These are phyloP conservation scores for Ctenodactylus gundi DNA, from an alignment of 2,113 vertebrate species.

Conservation along the genomic window DNA sequence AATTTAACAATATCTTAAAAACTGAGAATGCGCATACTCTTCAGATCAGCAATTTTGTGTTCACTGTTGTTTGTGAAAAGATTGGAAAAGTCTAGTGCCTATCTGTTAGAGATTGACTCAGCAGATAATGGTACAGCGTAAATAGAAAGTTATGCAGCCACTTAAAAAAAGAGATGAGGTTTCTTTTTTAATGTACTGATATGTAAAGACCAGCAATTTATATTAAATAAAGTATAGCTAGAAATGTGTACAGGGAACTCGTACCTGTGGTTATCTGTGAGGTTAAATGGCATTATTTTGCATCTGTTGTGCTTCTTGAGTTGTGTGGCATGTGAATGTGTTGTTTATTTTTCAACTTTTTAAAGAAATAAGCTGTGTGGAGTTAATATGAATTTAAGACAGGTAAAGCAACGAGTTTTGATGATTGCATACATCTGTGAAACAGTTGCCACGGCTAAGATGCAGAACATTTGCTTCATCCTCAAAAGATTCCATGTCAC, in stretches of 20 bases:
- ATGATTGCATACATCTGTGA: background rate
- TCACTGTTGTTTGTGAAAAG: constrained; percentile 2
- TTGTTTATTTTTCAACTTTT: background rate
- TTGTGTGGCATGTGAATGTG: background rate
- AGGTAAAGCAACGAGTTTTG: background rate
- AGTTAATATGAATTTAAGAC: constrained; percentile 25
- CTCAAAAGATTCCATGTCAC: background rate
- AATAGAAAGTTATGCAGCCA: background rate
- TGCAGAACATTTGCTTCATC: background rate
- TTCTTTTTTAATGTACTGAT: background rate
- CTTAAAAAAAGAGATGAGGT: background rate
- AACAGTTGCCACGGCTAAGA: background rate
- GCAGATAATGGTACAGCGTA: background rate
- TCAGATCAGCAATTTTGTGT: background rate
- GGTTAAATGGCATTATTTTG: background rate
- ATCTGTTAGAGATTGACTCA: background rate
- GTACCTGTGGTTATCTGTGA: background rate
- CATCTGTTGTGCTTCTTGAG: background rate
- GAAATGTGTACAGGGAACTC: background rate
- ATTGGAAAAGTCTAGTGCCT: background rate
- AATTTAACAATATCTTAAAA: background rate
- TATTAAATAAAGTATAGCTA: background rate
- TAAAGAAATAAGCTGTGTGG: background rate
- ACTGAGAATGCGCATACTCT: background rate
- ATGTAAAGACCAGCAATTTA: background rate